Base-by-base conservation (phyloP, 2,888 invertebrate genomes). In the Folsomia manolachei region DNA sequence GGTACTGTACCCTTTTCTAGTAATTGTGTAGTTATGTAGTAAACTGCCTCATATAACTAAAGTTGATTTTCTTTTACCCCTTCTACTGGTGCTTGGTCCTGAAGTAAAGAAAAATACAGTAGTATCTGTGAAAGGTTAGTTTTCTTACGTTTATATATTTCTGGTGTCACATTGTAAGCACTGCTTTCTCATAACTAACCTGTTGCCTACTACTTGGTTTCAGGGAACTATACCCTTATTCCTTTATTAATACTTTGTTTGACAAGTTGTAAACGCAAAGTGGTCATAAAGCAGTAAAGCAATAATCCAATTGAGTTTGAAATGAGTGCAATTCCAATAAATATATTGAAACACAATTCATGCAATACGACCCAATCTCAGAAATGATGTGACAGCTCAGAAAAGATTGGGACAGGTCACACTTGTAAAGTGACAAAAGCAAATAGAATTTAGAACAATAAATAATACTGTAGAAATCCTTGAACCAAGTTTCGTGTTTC, bases 321-420 rank as follows among this genome's bases (percentile, higher is more conserved):
- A 39, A 39, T 39, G 39, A 39, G 39, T 39, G 39, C 39, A 39
- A 39, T 39, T 39, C 39, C 4, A 14, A 39, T 39, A 39, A 39
- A 56, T 4, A 7, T 18, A 9, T 51, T 51, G 51, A 11, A 11
- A 51, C 51, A 51, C 51, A 18, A 11, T 51, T 51, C 4, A 56
- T 56, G 56, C 56, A 56, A 56, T 56, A 21, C 56, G 21, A 56
- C n/a, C 21, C 56, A 56, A 56, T 14, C 4, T 4, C 4, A 39
- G 39, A 39, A 39, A 39, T 39, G 39, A 39, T 14, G 39, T 56
- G 56, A 7, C 56, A 56, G 56, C 51, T 51, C 18, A 11, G n/a
- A n/a, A n/a, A n/a, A n/a, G 56, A 56, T 18, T 56, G 56, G 56
- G 56, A 56, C 56, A 56, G 56, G 56, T 56, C 56, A 56, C 56